Evolutionary conservation across 1,140 invertebrate genomes (phyloP).

Genomic region (Drosophila yakuba): DNA sequence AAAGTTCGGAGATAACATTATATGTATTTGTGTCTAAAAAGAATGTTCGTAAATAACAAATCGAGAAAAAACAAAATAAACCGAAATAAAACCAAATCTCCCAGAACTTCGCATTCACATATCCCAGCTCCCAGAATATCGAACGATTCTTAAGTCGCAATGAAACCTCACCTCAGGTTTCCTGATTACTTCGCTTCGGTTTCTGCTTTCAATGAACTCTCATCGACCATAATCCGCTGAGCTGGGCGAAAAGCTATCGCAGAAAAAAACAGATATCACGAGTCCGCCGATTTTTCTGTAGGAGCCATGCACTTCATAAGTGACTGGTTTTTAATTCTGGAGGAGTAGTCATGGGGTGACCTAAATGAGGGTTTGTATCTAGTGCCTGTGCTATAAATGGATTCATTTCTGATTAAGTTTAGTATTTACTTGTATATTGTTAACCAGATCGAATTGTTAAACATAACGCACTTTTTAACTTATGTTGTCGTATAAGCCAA

Average conservation of each 20-base stretch:
- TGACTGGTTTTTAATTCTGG: conserved; percentile 11
- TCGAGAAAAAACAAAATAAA: conserved; percentile 53
- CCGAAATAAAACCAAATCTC: conserved; percentile 35
- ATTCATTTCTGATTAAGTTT: too few species aligned
- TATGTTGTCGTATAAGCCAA: too few species aligned
- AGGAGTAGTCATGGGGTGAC: conserved; percentile 17
- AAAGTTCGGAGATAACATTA: conserved; percentile 36
- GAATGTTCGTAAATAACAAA: conserved; percentile 77
- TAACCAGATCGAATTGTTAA: too few species aligned
- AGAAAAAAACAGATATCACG: conserved; percentile 50
- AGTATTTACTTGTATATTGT: too few species aligned
- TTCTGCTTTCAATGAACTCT: conserved; percentile 68
- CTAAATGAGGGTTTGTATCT: not conserved
- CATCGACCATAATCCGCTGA: conserved; percentile 43
- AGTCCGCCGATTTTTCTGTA: conserved; percentile 24
- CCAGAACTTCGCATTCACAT: conserved; percentile 1
- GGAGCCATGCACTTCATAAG: conserved; percentile 26
- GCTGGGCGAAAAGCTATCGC: conserved; percentile 54
- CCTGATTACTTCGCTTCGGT: conserved; percentile 17
- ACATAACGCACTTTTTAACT: too few species aligned
- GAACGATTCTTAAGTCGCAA: conserved; percentile 20
- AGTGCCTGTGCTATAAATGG: not conserved
- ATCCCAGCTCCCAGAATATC: conserved; percentile 8
- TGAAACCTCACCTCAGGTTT: conserved; percentile 11
- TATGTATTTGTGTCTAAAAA: conserved; percentile 77